phyloP scores from a whole-genome alignment of 1,140 invertebrate species.

The Gryon sp. region DNA sequence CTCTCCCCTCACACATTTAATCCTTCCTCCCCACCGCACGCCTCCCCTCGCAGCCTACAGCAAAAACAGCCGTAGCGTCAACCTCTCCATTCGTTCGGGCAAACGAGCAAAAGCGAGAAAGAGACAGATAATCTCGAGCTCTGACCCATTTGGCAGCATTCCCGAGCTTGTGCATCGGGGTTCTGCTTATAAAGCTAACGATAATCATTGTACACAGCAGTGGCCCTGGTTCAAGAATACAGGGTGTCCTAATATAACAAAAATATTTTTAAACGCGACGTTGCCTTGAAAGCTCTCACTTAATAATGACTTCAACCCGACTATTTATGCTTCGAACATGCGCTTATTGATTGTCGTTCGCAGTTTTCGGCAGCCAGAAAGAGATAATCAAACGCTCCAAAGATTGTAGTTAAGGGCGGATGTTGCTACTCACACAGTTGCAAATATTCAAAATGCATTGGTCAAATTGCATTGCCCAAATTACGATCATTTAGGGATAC shows the following conservation, averaged over 20 bases:
- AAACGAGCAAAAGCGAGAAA: constrained; percentile 34
- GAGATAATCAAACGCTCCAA: too few species aligned
- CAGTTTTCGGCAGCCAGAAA: constrained; percentile 7
- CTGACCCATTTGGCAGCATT: constrained; percentile 75
- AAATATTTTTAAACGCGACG: constrained; percentile 50
- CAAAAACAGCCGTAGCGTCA: constrained; percentile 47
- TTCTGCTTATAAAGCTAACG: constrained; percentile 64
- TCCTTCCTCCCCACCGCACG: constrained; percentile 26
- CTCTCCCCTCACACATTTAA: constrained; percentile 43
- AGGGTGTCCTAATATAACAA: constrained; percentile 55
- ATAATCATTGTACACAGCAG: constrained; percentile 63
- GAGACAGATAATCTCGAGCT: constrained; percentile 56
- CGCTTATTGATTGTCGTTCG: constrained; percentile 14
- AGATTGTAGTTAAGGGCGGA: too few species aligned
- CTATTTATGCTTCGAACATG: constrained; percentile 23
- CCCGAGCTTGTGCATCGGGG: constrained; percentile 67
- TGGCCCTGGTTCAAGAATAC: constrained; percentile 50
- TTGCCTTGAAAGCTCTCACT: constrained; percentile 28
- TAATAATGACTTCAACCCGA: constrained; percentile 28
- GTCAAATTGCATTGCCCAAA: too few species aligned
- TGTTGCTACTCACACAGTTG: too few species aligned
- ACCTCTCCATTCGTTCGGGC: constrained; percentile 24
- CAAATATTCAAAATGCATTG: too few species aligned
- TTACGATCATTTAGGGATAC: too few species aligned
- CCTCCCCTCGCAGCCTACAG: constrained; percentile 26